A percentile compares a stretch with the other conserved stretches of the same genome.
phyloP scores from a whole-genome alignment of 2,797 vertebrate genomes.

The Glyptemys insculpta region DNA sequence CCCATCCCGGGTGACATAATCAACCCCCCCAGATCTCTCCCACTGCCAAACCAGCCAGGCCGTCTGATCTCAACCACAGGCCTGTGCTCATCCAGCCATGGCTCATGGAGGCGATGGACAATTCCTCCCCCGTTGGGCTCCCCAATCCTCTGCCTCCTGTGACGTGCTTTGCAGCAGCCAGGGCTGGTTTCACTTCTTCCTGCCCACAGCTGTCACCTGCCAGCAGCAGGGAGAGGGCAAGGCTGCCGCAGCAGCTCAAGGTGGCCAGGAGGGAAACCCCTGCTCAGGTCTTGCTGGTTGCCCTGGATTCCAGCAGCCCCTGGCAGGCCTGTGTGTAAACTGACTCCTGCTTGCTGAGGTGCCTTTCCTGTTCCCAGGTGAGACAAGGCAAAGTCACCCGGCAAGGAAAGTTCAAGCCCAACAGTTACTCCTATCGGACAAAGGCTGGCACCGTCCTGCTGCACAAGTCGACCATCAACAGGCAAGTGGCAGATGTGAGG shows the following conservation, averaged over 20 bases:
- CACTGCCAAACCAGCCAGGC: neutral
- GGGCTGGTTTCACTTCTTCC: neutral
- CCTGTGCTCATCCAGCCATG: neutral
- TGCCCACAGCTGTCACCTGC: rapidly evolving
- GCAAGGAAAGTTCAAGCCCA: constrained; percentile 92
- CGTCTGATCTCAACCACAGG: too few species aligned
- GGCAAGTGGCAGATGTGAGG: constrained; percentile 70
- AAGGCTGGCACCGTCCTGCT: constrained; percentile 89
- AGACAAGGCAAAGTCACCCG: constrained; percentile 91
- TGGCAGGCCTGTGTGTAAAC: neutral
- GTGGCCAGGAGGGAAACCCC: neutral
- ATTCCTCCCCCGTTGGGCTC: neutral
- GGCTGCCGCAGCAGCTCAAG: too few species aligned
- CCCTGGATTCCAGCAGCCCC: neutral
- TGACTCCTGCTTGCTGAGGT: neutral
- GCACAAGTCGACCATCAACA: constrained; percentile 95
- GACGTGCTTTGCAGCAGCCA: rapidly evolving
- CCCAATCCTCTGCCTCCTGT: neutral
- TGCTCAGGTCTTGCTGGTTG: neutral
- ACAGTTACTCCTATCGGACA: constrained; percentile 85
- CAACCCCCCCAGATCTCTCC: neutral
- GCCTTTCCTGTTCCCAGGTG: constrained; percentile 79
- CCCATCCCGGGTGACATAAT: neutral
- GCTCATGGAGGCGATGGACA: neutral
- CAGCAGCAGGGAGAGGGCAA: neutral